A percentile compares a stretch with the other conserved stretches of the same genome.
phyloP scores from a whole-genome alignment of 2,113 vertebrate genomes.

The Microtus montanus region DNA sequence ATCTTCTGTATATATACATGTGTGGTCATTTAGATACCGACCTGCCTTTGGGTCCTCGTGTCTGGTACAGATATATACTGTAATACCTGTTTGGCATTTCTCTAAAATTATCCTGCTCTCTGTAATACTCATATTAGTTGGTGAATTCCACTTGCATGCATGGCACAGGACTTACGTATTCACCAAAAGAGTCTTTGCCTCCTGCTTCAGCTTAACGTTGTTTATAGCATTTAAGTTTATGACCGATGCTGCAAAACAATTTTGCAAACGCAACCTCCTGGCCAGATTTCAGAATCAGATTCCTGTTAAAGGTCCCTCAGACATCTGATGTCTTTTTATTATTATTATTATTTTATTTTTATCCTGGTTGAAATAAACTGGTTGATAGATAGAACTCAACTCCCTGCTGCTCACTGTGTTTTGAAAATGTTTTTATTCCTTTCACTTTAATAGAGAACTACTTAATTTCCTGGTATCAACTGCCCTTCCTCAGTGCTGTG shows the following conservation, averaged over 20 bases:
- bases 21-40: slow-evolving; percentile 48
- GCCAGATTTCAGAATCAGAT: slow-evolving; percentile 46
- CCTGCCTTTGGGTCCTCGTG: slow-evolving; percentile 14
- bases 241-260: slow-evolving; percentile 66
- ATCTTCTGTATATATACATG: slow-evolving; percentile 35
- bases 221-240: slow-evolving; percentile 21
- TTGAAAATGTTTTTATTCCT: slow-evolving; percentile 73
- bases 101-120: slow-evolving; percentile 22
- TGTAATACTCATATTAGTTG: slow-evolving; percentile 2
- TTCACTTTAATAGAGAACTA: slow-evolving; percentile 76
- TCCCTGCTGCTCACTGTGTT: slow-evolving; percentile 51
- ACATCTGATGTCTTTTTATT: neutral
- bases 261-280: slow-evolving; percentile 72
- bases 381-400: slow-evolving; percentile 64
- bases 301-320: slow-evolving; percentile 54
- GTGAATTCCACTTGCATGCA: neutral
- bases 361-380: slow-evolving; percentile 49
- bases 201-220: slow-evolving; percentile 27
- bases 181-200: neutral
- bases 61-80: neutral
- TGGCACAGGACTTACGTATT: slow-evolving; percentile 63
- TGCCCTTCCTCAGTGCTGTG: slow-evolving; percentile 48
- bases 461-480: slow-evolving; percentile 71
- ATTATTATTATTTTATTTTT: neutral
- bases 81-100: slow-evolving; percentile 1